Evolutionary conservation across 2,888 invertebrate species (phyloP), one percentile per base, ranked within the genome.

Genomic region (Plusia festucae): DNA sequence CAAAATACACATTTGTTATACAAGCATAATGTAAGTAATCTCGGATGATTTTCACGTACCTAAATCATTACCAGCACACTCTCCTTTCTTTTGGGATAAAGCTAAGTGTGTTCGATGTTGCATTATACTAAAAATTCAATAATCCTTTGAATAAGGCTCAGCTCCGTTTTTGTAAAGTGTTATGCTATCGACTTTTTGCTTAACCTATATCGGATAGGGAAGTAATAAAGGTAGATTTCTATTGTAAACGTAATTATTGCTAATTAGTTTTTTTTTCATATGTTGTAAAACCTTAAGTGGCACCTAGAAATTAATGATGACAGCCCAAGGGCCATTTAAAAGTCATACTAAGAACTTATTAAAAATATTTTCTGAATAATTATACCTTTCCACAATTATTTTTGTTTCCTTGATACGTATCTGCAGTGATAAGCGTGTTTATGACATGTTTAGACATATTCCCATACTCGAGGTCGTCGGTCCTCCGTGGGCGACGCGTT

Each of bases 401-500:
- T 49, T 18, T 13, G 46, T 49, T 49, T 49, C 46, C 46, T 49
- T 49, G 46, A 49, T 49, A 49, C 46, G 11, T 18, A 49, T 49
- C 46, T 34, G 54, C 4, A 11, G 18, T 34, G 40, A 40, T 18
- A 49, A 49, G 46, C 46, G 18, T 20, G 18, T 40, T 40, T 49
- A 53, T 51, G 62, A 54, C 76, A 71, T 63, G 67, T 64, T 76
- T 66, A 70, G 59, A 60, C 60, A 51, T 63, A 68, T 59, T 68
- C 73, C 76, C 76, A 76, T 74, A 76, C 59, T 40, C 53, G 76
- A 74, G 74, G 74, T 74, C 74, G 74, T 61, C 76, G 74, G 49
- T 74, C 72, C 67, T 67, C 74, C 58, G 74, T 74, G 74, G 74
- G 74, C 74, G 74, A 68, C 51, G 13, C 58, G 76, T 71, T 59